These are phyloP conservation scores for Copidosoma floridanum DNA, from an alignment of 1,140 invertebrate genomes.

Conservation along the genomic window DNA sequence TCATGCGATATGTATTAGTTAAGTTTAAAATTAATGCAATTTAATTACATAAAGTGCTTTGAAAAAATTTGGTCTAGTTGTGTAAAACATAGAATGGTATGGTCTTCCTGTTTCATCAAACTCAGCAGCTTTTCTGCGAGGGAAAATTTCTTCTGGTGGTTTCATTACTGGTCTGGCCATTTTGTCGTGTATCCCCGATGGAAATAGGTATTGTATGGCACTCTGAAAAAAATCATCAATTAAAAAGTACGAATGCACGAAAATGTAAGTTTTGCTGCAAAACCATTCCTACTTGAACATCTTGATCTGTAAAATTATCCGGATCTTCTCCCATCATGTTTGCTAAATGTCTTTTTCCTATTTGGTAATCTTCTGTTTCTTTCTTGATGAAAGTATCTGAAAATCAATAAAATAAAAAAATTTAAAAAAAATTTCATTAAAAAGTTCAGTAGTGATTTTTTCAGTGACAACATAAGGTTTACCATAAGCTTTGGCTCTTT, in stretches of 20 bases:
- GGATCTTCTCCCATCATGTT: slow-evolving; percentile 97
- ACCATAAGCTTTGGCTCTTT: slow-evolving; percentile 76
- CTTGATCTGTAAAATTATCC: slow-evolving; percentile 81
- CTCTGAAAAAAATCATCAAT: slow-evolving; percentile 59
- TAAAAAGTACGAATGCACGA: not conserved
- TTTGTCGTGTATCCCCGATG: slow-evolving; percentile 82
- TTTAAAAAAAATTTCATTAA: slow-evolving; percentile 1
- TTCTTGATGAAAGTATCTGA: slow-evolving; percentile 81
- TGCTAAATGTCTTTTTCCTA: slow-evolving; percentile 91
- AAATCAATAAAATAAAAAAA: slow-evolving; percentile 26
- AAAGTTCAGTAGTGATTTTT: not conserved
- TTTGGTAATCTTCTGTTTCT: slow-evolving; percentile 79
- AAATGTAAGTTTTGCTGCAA: slow-evolving; percentile 9
- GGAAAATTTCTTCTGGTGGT: slow-evolving; percentile 81
- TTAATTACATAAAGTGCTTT: slow-evolving; percentile 73
- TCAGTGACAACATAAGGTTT: slow-evolving; percentile 31
- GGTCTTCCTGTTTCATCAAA: slow-evolving; percentile 88
- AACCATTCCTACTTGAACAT: slow-evolving; percentile 74
- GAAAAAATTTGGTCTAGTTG: slow-evolving; percentile 79
- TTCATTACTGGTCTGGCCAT: slow-evolving; percentile 83
- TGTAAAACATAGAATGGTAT: slow-evolving; percentile 88
- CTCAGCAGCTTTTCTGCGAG: slow-evolving; percentile 81
- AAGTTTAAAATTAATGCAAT: slow-evolving; percentile 4
- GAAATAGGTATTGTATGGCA: slow-evolving; percentile 88
- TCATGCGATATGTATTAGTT: not conserved